These are phyloP conservation scores for Diplodus sargus DNA, from an alignment of 2,797 vertebrate genomes.

Conservation along the genomic window DNA sequence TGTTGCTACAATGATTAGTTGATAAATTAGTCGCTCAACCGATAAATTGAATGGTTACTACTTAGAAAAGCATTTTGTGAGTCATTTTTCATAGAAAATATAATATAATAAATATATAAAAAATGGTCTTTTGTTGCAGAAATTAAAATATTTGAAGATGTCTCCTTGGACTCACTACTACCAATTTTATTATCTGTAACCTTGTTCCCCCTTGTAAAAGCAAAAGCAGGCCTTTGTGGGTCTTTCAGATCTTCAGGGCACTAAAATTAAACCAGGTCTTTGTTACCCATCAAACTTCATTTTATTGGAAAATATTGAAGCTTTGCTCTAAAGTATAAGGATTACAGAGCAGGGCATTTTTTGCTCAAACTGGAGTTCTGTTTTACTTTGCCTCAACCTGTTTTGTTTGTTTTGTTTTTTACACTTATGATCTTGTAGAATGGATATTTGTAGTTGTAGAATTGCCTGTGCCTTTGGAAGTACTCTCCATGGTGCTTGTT, in stretches of 20 bases:
- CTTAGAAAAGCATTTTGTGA: no score
- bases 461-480: neutral
- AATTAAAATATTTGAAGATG: no score
- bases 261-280: neutral
- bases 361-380: neutral
- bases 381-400: neutral
- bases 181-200: neutral
- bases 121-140: no score
- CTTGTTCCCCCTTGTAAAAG: neutral
- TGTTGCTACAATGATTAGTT: neutral
- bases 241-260: neutral
- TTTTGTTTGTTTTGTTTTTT: neutral
- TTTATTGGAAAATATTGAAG: neutral
- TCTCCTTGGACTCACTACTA: no score
- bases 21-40: neutral
- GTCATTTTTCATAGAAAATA: no score
- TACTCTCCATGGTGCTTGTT: neutral
- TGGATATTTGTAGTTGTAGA: neutral
- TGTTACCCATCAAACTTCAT: neutral
- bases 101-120: no score
- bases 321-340: neutral
- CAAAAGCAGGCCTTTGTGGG: neutral
- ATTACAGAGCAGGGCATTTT: neutral
- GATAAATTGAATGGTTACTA: no score
- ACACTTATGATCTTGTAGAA: conserved; percentile 11